These are phyloP conservation scores for Pteria penguin DNA, from an alignment of 2,888 invertebrate genomes.

Conservation along the genomic window DNA sequence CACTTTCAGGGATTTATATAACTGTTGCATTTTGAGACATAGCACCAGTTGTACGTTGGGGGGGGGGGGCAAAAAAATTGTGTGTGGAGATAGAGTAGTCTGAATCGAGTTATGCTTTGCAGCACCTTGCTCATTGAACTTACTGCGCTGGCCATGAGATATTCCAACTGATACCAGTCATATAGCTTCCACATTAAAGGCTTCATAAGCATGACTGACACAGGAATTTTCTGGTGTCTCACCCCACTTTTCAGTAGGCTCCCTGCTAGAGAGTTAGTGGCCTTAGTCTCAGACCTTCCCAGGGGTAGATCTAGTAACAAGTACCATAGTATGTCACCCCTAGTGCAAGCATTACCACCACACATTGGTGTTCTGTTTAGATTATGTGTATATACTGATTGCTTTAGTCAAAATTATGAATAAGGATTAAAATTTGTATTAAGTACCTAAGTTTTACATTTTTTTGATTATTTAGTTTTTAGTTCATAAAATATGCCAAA, in stretches of 20 bases:
- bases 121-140: slow-evolving; percentile 70
- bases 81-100: slow-evolving; percentile 71
- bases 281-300: slow-evolving; percentile 76
- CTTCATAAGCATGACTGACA: slow-evolving; percentile 27
- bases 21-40: too few species aligned
- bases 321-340: slow-evolving; percentile 65
- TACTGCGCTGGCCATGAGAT: slow-evolving; percentile 61
- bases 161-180: slow-evolving; percentile 59
- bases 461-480: too few species aligned
- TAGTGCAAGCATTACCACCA: slow-evolving; percentile 71
- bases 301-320: slow-evolving; percentile 57
- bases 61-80: too few species aligned
- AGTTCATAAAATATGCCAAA: too few species aligned
- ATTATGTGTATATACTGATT: too few species aligned
- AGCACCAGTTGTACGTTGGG: too few species aligned
- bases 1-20: too few species aligned
- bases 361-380: too few species aligned
- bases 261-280: slow-evolving; percentile 63
- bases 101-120: slow-evolving; percentile 71
- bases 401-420: too few species aligned
- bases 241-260: slow-evolving; percentile 57
- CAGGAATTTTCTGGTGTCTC: slow-evolving; percentile 65
- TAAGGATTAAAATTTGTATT: too few species aligned
- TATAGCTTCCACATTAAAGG: slow-evolving; percentile 53
- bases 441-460: too few species aligned